These are phyloP conservation scores for Dascyllus trimaculatus DNA, from an alignment of 2,113 vertebrate genomes.

Conservation along the genomic window DNA sequence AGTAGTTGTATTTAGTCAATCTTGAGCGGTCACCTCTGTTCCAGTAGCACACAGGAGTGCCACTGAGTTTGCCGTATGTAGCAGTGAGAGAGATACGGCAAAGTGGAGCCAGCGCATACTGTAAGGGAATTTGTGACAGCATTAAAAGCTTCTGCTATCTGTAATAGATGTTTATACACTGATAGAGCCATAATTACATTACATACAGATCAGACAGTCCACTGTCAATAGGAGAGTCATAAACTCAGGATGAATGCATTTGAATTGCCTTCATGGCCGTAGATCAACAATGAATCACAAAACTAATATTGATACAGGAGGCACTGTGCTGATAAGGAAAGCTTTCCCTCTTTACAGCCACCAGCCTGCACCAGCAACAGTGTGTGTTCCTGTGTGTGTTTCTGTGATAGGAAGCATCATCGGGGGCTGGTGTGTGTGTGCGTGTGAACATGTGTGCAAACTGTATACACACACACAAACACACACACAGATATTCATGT, in stretches of 20 bases:
- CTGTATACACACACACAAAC: slow-evolving; percentile 3
- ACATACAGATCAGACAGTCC: not conserved
- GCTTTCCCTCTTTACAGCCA: not conserved
- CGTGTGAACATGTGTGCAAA: not conserved
- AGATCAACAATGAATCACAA: slow-evolving; percentile 14
- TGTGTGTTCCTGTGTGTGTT: not conserved
- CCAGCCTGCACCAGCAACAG: not conserved
- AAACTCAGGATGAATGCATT: not conserved
- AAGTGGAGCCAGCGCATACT: not conserved
- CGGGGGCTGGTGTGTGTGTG: too few relatives aligned
- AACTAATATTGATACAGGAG: slow-evolving; percentile 27
- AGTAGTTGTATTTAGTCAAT: too few relatives aligned
- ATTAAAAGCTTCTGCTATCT: not conserved
- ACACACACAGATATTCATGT: not conserved
- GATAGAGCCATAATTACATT: slow-evolving; percentile 20
- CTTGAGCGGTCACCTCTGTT: too few relatives aligned
- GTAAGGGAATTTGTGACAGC: not conserved
- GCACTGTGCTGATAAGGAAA: too few relatives aligned
- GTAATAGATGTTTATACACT: not conserved
- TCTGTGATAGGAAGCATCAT: too few relatives aligned
- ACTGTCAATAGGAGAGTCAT: not conserved
- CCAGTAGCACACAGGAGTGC: too few relatives aligned
- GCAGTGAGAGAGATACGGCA: too few relatives aligned
- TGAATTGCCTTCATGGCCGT: not conserved
- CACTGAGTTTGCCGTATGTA: too few relatives aligned